These are phyloP conservation scores for Fukomys damarensis DNA, from an alignment of 2,113 vertebrate genomes.

Conservation along the genomic window DNA sequence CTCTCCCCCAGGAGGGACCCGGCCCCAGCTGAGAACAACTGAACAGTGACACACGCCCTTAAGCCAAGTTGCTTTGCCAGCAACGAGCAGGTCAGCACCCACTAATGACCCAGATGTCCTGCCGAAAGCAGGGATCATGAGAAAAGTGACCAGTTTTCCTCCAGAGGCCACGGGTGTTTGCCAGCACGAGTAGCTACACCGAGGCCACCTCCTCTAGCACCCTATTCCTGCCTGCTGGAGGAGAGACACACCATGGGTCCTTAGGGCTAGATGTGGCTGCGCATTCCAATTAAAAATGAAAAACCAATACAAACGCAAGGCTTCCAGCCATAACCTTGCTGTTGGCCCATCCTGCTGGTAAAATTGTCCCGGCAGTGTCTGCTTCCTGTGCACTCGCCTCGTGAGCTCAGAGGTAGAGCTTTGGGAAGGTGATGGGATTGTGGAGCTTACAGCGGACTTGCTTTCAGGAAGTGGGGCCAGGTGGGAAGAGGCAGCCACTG, in stretches of 20 bases:
- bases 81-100: neutral
- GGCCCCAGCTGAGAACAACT: neutral
- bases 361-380: rapidly evolving
- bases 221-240: neutral
- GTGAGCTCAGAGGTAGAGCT: neutral
- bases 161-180: neutral
- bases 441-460: neutral
- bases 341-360: neutral
- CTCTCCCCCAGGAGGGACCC: neutral
- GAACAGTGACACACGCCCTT: rapidly evolving
- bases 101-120: too few species aligned
- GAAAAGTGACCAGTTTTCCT: neutral
- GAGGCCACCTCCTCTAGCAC: neutral
- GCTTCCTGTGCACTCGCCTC: neutral
- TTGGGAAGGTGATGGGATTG: neutral
- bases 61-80: rapidly evolving
- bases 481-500: neutral
- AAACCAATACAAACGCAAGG: neutral
- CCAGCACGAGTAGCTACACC: rapidly evolving
- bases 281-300: neutral
- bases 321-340: neutral
- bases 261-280: neutral
- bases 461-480: neutral
- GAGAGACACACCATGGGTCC: neutral
- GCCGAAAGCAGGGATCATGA: rapidly evolving